Base-by-base conservation (phyloP, 2,888 invertebrate species). In the Drosophila pseudotalamancana region DNA sequence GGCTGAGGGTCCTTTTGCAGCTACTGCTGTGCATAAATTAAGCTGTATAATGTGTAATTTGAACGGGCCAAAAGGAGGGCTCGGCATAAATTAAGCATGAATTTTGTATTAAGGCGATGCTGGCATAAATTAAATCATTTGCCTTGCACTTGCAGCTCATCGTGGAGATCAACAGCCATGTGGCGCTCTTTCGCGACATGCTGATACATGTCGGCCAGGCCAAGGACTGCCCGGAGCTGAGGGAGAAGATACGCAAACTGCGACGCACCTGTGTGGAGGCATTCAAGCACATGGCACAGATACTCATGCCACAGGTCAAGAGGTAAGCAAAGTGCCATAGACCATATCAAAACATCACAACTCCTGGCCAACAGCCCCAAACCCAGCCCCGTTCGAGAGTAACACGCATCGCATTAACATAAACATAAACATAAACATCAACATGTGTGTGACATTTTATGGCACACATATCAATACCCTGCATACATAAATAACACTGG, bases 131-230 rank as follows among this genome's bases (percentile, higher is more conserved):
- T 81, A 77, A 67, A 54, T 53, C 43, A 48, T 57, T 78, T 53
- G 67, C 68, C 69, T 76, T 80, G 73, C 65, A 64, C 77, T 93
- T 93, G n/a, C 94, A 98, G 98, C 93, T 97, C 89, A 96, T 97
- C 90, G 94, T 96, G 89, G 97, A 97, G 91, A 96, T 97, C 92
- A 97, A 97, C 93, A 95, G 95, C 88, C 96, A 96, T 91, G 94
- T 97, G 91, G 97, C 97, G 60, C 92, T 96, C 87, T 97, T 97
- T 92, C 95, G 97, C 53, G 97, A 97, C 91, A 94, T 96, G 90
- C 93, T 97, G 85, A 96, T 97, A 91, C 96, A 96, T 92, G 95
- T 97, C 88, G 97, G 97, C 46, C 97, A 97, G 91, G 93, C 95
- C 19, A 94, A 95, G 90, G 97, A 97, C 92, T 94, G 95, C 80